Conservation (phyloP, 2,113 vertebrate species). For the Orycteropus afer region DNA sequence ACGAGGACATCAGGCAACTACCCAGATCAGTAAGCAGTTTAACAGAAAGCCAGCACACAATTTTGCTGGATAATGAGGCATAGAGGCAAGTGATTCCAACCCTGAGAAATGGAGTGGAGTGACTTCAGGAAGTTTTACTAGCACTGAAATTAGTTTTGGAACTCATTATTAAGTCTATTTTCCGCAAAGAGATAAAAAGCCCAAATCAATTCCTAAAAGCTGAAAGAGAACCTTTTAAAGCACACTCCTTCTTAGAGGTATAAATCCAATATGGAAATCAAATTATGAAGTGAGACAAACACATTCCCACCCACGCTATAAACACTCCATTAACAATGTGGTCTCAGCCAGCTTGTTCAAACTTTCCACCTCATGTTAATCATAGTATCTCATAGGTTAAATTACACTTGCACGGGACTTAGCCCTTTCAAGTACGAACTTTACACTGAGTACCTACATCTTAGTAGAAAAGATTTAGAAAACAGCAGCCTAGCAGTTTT, state of each 20-base stretch:
- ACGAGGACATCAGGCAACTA: not conserved
- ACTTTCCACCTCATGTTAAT: slow-evolving; percentile 56
- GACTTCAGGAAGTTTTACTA: slow-evolving; percentile 34
- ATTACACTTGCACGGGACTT: slow-evolving; percentile 1
- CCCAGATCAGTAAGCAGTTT: slow-evolving; percentile 59
- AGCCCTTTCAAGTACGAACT: slow-evolving; percentile 37
- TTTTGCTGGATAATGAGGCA: slow-evolving; percentile 39
- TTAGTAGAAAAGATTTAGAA: not conserved
- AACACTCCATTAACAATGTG: slow-evolving; percentile 61
- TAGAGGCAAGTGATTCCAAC: slow-evolving; percentile 63
- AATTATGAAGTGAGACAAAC: slow-evolving; percentile 56
- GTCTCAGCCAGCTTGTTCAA: slow-evolving; percentile 47
- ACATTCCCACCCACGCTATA: slow-evolving; percentile 40
- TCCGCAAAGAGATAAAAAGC: not conserved
- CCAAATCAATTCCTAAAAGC: slow-evolving; percentile 36
- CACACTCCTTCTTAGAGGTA: slow-evolving; percentile 55
- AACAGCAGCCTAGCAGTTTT: not conserved
- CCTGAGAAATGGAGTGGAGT: not conserved
- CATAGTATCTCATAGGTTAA: slow-evolving; percentile 63
- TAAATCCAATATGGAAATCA: slow-evolving; percentile 65
- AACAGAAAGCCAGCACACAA: slow-evolving; percentile 64
- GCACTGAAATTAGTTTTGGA: slow-evolving; percentile 20
- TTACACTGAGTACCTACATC: not conserved
- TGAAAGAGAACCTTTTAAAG: slow-evolving; percentile 55
- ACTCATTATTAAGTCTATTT: slow-evolving; percentile 35